These are phyloP conservation scores for Squalus acanthias DNA, from an alignment of 2,797 vertebrate genomes.

Conservation along the genomic window DNA sequence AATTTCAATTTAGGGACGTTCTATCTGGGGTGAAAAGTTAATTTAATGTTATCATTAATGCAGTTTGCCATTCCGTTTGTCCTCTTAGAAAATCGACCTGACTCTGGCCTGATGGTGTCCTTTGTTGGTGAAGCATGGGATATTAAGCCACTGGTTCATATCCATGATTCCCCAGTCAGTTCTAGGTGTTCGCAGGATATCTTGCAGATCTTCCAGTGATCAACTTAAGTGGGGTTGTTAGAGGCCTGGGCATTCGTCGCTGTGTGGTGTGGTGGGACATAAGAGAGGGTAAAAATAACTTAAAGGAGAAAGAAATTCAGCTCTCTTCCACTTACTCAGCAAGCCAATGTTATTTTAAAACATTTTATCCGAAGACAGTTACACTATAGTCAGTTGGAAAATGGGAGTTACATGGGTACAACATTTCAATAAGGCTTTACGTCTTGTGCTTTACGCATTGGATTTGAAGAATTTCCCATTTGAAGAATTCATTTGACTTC, in stretches of 20 bases:
- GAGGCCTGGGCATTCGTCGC: neutral
- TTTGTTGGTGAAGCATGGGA: neutral
- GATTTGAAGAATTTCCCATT: too few relatives aligned
- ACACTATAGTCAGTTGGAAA: too few relatives aligned
- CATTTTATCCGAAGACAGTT: too few relatives aligned
- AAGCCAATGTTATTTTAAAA: neutral
- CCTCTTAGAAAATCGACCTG: neutral
- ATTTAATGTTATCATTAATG: neutral
- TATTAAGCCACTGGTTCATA: neutral
- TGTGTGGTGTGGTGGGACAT: neutral
- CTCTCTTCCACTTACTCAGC: neutral
- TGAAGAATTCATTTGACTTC: neutral
- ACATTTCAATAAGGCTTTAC: neutral
- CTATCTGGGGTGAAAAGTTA: neutral
- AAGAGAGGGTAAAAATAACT: neutral
- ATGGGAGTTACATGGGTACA: neutral
- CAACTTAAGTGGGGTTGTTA: neutral
- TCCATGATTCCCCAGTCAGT: neutral
- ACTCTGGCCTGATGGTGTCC: neutral
- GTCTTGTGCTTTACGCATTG: neutral
- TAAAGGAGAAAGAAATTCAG: neutral
- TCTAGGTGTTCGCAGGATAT: neutral
- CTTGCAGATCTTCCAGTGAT: neutral
- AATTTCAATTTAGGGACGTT: neutral
- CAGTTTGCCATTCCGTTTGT: neutral